Evolutionary conservation across 2,797 vertebrate species (phyloP), one percentile per base, ranked within the genome.

Genomic region (Anguilla anguilla): DNA sequence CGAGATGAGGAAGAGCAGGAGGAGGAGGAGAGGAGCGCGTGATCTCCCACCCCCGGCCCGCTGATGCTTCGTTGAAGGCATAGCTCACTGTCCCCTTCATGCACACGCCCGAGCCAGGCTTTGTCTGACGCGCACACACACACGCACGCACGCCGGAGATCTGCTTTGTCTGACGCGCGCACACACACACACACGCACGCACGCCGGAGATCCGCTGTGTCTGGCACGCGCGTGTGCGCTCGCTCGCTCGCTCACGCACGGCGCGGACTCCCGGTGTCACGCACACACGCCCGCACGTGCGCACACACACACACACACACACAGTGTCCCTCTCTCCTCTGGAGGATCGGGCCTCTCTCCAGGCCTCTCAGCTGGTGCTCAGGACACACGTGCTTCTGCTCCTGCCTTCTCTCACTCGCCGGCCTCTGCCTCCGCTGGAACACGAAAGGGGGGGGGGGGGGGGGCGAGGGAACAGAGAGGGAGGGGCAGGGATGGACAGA

Each of bases 21-120:
- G 87, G 51, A 85, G 77, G 25, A 81, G 89, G 35, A 81, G 88
- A 49, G 86, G 39, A 55, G 35, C 84, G 39, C 28, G 22, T 25
- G 74, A 72, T 51, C 90, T 84, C 88, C 88, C 87, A 69, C 86
- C 72, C 69, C 87, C 87, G 0, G 51, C 85, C 46, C 84, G 85
- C 82, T 88, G 88, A 89, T 31, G 55, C 87, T 89, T 87, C 17
- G 49, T 74, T 67, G 61, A 67, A 88, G 87, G 85, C 90, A 93
- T 90, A 59, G 86, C 90, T 91, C 89, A 88, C 90, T 88, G 83
- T 92, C 87, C 90, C 59, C 17, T 46, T 19, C 77, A 19, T 64
- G 39, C 3, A 17, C 19, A 53, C 51, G 49, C 49, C 87, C 46
- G 85, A 61, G 83, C 11, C n/a, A 17, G 53, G 55, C 55, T 61